Evolutionary conservation across 2,888 invertebrate species (phyloP).

Genomic region (Hermaeophaga mercurialis): DNA sequence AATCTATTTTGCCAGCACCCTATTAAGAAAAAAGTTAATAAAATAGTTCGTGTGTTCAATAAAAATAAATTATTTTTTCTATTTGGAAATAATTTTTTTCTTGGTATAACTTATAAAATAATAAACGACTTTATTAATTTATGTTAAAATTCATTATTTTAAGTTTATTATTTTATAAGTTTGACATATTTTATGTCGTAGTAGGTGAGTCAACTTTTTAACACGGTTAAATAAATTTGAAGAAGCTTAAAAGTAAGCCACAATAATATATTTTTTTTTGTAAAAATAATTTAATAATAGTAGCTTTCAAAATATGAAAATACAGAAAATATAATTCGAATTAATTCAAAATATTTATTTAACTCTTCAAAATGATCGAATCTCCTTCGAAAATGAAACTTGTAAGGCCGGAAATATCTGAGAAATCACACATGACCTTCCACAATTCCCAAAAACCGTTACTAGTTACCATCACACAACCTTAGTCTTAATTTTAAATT

Average conservation of each 20-base stretch:
- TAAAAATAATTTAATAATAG: too few relatives aligned
- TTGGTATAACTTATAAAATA: slow-evolving; percentile 19
- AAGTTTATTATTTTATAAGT: slow-evolving; percentile 24
- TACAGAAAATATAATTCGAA: too few relatives aligned
- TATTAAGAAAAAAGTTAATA: slow-evolving; percentile 22
- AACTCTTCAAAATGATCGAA: slow-evolving; percentile 9
- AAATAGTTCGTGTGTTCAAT: neutral
- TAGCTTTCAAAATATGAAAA: too few relatives aligned
- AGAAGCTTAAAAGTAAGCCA: too few relatives aligned
- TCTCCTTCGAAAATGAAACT: slow-evolving; percentile 10
- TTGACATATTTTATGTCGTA: slow-evolving; percentile 5
- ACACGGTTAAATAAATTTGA: slow-evolving; percentile 10
- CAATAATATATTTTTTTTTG: too few relatives aligned
- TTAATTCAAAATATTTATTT: slow-evolving; percentile 3
- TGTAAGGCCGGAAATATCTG: neutral
- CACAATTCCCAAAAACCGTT: slow-evolving; percentile 41
- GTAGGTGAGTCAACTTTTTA: slow-evolving; percentile 23
- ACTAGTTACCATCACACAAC: slow-evolving; percentile 45
- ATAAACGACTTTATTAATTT: slow-evolving; percentile 12
- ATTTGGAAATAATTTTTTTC: slow-evolving; percentile 20
- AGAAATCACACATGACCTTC: slow-evolving; percentile 41
- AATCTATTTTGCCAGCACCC: slow-evolving; percentile 20
- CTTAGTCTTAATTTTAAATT: slow-evolving; percentile 42
- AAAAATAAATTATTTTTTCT: neutral
- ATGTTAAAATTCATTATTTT: slow-evolving; percentile 15